Conservation (phyloP, 2,113 vertebrate species). For the Turnix velox region DNA sequence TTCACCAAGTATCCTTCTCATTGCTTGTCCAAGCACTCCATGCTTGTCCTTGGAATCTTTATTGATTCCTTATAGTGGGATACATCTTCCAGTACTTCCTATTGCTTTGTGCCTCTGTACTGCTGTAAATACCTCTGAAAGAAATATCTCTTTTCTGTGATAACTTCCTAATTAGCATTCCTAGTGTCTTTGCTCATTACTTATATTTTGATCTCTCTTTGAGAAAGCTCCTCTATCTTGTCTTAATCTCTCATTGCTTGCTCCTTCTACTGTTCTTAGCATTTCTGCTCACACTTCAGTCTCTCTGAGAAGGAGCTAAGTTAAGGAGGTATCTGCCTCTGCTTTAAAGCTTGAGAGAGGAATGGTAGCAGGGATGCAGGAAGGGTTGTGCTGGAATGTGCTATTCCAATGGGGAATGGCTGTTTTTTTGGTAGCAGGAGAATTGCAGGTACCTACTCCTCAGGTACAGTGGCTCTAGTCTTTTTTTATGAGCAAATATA, state of each 20-base stretch:
- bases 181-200: background rate
- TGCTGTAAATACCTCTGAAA: background rate
- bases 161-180: background rate
- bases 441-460: background rate
- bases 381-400: background rate
- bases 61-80: background rate
- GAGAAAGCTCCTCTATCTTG: background rate
- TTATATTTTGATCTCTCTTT: background rate
- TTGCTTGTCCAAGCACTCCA: background rate
- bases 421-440: background rate
- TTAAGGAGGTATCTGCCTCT: background rate
- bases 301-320: background rate
- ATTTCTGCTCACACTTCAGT: background rate
- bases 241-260: background rate
- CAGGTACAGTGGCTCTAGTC: background rate
- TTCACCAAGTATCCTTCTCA: background rate
- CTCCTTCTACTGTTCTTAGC: background rate
- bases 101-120: background rate
- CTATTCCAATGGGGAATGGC: background rate
- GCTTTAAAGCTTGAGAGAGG: background rate
- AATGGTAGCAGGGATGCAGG: background rate
- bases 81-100: background rate
- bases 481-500: background rate
- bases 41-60: background rate
- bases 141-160: background rate